Percentiles rank a stretch among this genome's conserved stretches.
These are phyloP conservation scores for Ganaspis brasiliensis DNA, from an alignment of 2,888 invertebrate species.

Conservation along the genomic window DNA sequence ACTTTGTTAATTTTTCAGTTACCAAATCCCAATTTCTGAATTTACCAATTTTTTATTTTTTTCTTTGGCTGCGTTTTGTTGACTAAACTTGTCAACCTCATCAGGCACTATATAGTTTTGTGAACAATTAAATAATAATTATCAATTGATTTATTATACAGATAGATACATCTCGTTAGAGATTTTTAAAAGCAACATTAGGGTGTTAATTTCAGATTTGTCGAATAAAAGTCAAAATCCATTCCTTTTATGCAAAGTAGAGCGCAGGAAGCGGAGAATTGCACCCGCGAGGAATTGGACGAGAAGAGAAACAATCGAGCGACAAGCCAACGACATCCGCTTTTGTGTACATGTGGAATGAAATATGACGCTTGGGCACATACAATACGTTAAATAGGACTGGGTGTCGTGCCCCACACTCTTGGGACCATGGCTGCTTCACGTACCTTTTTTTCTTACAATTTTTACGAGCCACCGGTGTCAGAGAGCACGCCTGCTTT, in stretches of 20 bases:
- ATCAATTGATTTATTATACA: too few relatives aligned
- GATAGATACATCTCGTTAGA: too few relatives aligned
- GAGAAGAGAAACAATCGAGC: slow-evolving; percentile 31
- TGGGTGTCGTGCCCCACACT: slow-evolving; percentile 10
- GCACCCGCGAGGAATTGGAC: slow-evolving; percentile 14
- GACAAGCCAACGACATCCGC: slow-evolving; percentile 18
- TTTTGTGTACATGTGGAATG: slow-evolving; percentile 29
- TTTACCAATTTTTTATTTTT: too few relatives aligned
- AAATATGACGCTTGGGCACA: slow-evolving; percentile 28
- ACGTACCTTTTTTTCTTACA: slow-evolving; percentile 21
- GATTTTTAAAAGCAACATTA: neutral
- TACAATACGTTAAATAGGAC: slow-evolving; percentile 36
- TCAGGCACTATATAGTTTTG: too few relatives aligned
- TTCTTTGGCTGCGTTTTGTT: too few relatives aligned
- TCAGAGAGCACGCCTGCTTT: slow-evolving; percentile 23
- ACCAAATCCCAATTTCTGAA: too few relatives aligned
- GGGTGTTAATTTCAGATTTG: neutral
- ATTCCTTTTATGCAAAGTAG: slow-evolving; percentile 4
- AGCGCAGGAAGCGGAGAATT: neutral
- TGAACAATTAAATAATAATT: too few relatives aligned
- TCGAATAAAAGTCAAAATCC: neutral
- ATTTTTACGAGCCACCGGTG: slow-evolving; percentile 32
- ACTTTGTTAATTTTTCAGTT: too few relatives aligned
- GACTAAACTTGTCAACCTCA: too few relatives aligned
- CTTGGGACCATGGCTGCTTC: neutral